Evolutionary conservation across 2,797 vertebrate species (phyloP).

Genomic region (Hephaestus fuliginosus): DNA sequence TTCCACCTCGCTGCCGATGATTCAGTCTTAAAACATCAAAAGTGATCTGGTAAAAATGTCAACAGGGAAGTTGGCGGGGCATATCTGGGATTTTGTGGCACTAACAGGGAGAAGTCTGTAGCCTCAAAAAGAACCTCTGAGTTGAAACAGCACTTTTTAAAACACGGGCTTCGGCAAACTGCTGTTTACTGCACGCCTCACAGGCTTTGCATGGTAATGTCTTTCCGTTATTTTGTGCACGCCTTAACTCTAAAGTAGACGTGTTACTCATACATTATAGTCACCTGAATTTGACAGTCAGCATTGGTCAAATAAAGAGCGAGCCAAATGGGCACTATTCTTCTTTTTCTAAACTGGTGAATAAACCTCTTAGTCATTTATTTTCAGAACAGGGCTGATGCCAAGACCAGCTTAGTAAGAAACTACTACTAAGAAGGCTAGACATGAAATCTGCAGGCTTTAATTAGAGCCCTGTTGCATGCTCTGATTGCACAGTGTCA

Average conservation of each 20-base stretch:
- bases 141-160: not conserved
- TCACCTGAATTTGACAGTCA: not conserved
- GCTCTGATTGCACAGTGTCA: constrained; percentile 12
- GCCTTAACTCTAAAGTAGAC: not conserved
- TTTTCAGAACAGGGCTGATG: constrained; percentile 57
- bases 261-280: not conserved
- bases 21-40: not conserved
- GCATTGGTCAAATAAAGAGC: not conserved
- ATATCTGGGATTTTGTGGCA: not conserved
- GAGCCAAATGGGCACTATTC: constrained; percentile 8
- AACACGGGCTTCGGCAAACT: not conserved
- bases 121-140: not conserved
- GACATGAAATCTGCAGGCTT: constrained; percentile 46
- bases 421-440: constrained; percentile 51
- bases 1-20: not conserved
- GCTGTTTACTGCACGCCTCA: not conserved
- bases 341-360: constrained; percentile 38
- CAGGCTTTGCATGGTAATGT: not conserved
- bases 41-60: not conserved
- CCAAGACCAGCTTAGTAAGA: constrained; percentile 54
- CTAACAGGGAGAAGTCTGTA: not conserved
- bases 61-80: not conserved
- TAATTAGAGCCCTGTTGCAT: constrained; percentile 14
- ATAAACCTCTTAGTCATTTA: constrained; percentile 73
- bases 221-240: not conserved